These are phyloP conservation scores for Rafetus swinhoei DNA, from an alignment of 2,113 vertebrate species.

Conservation along the genomic window DNA sequence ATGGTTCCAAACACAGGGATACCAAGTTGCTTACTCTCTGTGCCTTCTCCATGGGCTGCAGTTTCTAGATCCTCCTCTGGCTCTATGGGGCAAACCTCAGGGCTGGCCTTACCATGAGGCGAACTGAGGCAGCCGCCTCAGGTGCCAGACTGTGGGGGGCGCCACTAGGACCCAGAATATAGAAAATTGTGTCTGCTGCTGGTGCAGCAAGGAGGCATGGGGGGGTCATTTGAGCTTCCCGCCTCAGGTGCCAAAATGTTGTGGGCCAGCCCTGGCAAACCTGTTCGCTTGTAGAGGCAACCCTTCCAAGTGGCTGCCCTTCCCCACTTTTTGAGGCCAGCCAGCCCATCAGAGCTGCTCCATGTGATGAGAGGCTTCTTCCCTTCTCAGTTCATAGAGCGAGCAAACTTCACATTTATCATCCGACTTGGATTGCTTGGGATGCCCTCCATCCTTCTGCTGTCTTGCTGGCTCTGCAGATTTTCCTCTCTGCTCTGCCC, in stretches of 20 bases:
- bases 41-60: neutral
- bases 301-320: neutral
- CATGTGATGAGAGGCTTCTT: neutral
- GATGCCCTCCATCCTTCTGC: neutral
- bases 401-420: neutral
- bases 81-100: neutral
- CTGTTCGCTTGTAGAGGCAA: neutral
- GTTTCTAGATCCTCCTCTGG: neutral
- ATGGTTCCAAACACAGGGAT: neutral
- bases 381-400: neutral
- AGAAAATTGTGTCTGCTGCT: too few species aligned
- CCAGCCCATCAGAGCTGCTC: neutral
- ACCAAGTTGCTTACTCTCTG: neutral
- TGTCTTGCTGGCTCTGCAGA: neutral
- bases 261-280: neutral
- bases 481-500: neutral
- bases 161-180: too few species aligned
- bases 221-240: too few species aligned
- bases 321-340: neutral
- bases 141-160: too few species aligned
- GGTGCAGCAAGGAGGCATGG: too few species aligned
- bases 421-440: neutral
- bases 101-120: too few species aligned
- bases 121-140: too few species aligned
- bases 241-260: too few species aligned